These are phyloP conservation scores for Chloropsis hardwickii DNA, from an alignment of 2,113 vertebrate species.

Conservation along the genomic window DNA sequence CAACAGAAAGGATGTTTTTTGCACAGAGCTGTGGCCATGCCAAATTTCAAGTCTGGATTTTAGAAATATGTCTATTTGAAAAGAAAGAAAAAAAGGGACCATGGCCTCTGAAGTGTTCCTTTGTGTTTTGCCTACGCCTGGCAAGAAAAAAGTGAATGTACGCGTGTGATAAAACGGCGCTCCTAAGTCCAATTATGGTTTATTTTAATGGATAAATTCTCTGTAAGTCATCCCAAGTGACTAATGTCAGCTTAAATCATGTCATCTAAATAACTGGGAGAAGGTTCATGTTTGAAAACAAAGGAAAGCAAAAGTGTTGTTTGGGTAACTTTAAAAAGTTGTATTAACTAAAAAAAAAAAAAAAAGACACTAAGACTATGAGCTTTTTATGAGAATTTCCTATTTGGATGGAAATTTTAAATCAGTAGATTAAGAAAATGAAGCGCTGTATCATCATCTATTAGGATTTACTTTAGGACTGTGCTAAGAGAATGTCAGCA, in stretches of 20 bases:
- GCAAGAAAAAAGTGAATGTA: conserved; percentile 18
- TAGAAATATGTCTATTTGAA: conserved; percentile 21
- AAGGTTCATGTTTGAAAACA: conserved; percentile 7
- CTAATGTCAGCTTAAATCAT: conserved; percentile 37
- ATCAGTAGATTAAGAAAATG: not conserved
- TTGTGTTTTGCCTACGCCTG: not conserved
- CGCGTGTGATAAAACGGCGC: not conserved
- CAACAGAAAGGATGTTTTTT: conserved; percentile 46
- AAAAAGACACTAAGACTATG: not conserved
- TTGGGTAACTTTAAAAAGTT: not conserved
- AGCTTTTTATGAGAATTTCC: not conserved
- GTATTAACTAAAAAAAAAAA: not conserved
- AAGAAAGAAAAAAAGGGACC: not conserved
- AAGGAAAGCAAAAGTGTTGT: not conserved
- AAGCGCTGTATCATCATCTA: not conserved
- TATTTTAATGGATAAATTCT: conserved; percentile 11
- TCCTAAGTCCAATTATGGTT: conserved; percentile 6
- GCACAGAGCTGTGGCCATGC: conserved; percentile 17
- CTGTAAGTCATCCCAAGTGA: conserved; percentile 13
- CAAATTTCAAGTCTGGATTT: conserved; percentile 52
- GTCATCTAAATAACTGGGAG: conserved; percentile 18
- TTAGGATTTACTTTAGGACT: not conserved
- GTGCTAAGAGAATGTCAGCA: not conserved
- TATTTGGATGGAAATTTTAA: not conserved
- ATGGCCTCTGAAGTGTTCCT: conserved; percentile 33